Evolutionary conservation across 2,888 invertebrate genomes (phyloP), one percentile per base, ranked within the genome.

Genomic region (Notodonta dromedarius): DNA sequence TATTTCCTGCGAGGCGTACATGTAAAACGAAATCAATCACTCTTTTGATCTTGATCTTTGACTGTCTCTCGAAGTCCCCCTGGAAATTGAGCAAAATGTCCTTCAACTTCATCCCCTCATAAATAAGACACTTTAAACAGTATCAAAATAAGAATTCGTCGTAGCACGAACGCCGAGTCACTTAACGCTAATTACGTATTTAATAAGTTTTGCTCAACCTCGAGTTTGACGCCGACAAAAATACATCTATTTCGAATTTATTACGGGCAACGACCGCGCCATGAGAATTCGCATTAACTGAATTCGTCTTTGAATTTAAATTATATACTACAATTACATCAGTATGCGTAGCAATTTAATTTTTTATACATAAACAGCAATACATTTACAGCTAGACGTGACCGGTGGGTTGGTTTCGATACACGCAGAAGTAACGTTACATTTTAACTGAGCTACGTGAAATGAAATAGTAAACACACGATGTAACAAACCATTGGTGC

Each of bases 401-500:
- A 79, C 71, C 65, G 57, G 65, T 57, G 61, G 61, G 67, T 73
- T 60, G 66, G 58, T 56, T 24, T 55, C 59, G 51, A 63, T 65
- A 71, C 67, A 73, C 65, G 63, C 61, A 65, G 32, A 70, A 74
- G 73, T 79, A 80, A 76, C 82, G 82, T 75, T 78, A 80, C 53
- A 73, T 74, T 74, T 81, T 80, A 74, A 80, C 79, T 53, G 61
- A 68, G 59, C 61, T 62, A 74, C 69, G 82, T 71, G 70, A 82
- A 82, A 70, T 70, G 79, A 79, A 81, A 80, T 78, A 77, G 78
- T 77, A 79, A 78, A 82, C 70, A 79, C 51, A 66, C 59, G 67
- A 56, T 54, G 55, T 44, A 65, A 64, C 61, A 60, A 72, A 56
- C 60, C 62, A 66, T 70, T 66, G 64, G 62, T 59, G 67, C 65